Percentiles rank a stretch among this genome's conserved stretches.
Evolutionary conservation across 2,113 vertebrate genomes (phyloP).

Genomic region (Siphamia tubifer): DNA sequence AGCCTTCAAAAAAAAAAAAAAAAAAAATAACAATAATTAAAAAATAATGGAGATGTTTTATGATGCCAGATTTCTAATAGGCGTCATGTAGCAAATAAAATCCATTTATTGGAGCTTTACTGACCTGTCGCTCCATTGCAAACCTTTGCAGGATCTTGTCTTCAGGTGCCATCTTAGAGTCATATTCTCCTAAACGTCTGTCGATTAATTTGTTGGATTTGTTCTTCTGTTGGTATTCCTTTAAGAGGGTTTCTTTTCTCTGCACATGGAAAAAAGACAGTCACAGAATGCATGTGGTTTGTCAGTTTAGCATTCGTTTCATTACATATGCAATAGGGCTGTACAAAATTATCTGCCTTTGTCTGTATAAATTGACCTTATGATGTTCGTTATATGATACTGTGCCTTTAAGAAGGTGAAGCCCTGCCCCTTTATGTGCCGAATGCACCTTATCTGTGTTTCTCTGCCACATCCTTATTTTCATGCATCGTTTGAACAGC

Average conservation of each 20-base stretch:
- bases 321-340: too few species aligned
- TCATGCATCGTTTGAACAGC: too few species aligned
- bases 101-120: not conserved
- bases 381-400: too few species aligned
- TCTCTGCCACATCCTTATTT: too few species aligned
- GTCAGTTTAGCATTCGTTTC: too few species aligned
- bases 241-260: conserved; percentile 92
- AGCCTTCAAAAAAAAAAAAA: not conserved
- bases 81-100: not conserved
- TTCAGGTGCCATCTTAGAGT: conserved; percentile 85
- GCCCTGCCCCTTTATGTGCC: too few species aligned
- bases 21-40: not conserved
- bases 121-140: conserved; percentile 93
- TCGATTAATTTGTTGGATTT: conserved; percentile 89
- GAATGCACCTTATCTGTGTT: too few species aligned
- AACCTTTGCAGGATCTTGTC: conserved; percentile 95
- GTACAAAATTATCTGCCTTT: too few species aligned
- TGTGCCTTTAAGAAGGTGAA: too few species aligned
- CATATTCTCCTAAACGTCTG: conserved; percentile 90
- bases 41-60: not conserved
- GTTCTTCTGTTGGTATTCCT: conserved; percentile 89
- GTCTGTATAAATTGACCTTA: too few species aligned
- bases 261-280: conserved; percentile 52
- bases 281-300: not conserved
- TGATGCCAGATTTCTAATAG: too few species aligned